These are phyloP conservation scores for Oreocharis arfaki DNA, from an alignment of 2,113 vertebrate species.

Conservation along the genomic window DNA sequence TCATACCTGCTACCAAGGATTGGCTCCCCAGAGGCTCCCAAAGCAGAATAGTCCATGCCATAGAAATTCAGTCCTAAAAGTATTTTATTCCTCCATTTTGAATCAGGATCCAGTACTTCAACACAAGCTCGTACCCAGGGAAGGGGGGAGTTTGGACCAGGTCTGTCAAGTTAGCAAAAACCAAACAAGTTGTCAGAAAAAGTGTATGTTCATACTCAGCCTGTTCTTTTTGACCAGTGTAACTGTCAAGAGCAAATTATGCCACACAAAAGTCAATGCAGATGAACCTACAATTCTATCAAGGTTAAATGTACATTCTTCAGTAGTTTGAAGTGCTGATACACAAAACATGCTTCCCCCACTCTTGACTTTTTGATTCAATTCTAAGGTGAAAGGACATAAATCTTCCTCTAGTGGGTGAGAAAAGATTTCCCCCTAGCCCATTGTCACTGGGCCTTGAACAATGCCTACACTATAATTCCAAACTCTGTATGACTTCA, in stretches of 20 bases:
- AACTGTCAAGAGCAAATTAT: background rate
- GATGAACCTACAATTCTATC: background rate
- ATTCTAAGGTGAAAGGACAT: background rate
- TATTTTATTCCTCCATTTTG: conserved; percentile 90
- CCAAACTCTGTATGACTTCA: background rate
- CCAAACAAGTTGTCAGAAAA: background rate
- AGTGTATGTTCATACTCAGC: background rate
- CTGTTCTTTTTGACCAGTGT: background rate
- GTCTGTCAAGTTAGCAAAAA: conserved; percentile 61
- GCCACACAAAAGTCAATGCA: background rate
- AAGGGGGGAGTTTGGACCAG: conserved; percentile 88
- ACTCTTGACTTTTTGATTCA: background rate
- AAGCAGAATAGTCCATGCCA: conserved; percentile 85
- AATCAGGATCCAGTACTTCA: conserved; percentile 83
- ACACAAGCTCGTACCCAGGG: conserved; percentile 90
- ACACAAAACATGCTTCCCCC: background rate
- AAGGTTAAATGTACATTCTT: background rate
- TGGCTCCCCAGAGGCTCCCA: conserved; percentile 80
- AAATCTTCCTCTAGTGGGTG: background rate
- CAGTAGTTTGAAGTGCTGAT: background rate
- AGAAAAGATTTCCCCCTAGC: background rate
- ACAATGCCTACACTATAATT: background rate
- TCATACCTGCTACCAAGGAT: conserved; percentile 83
- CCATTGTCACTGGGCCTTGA: background rate
- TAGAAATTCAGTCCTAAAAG: conserved; percentile 93